phyloP scores from a whole-genome alignment of 2,888 invertebrate species.

The Latrodectus elegans region DNA sequence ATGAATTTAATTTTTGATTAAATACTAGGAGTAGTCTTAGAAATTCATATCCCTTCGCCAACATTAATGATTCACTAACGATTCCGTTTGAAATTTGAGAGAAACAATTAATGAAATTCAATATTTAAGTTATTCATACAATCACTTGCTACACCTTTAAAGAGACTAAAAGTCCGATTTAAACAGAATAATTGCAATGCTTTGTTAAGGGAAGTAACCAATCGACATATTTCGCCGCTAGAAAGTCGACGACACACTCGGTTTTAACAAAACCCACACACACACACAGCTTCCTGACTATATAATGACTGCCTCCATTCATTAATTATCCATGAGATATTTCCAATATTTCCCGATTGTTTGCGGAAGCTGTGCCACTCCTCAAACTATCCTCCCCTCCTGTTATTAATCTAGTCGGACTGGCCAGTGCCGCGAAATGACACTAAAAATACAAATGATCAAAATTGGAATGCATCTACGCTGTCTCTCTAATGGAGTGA shows the following conservation, averaged over 20 bases:
- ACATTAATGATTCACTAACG: neutral
- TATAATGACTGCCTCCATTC: constrained; percentile 5
- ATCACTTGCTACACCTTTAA: neutral
- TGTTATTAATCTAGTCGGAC: constrained; percentile 34
- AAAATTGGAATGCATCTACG: neutral
- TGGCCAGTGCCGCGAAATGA: constrained; percentile 9
- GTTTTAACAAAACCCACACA: neutral
- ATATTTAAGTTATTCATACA: constrained; percentile 2
- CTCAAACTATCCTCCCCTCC: neutral
- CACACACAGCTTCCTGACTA: neutral
- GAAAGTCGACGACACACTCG: neutral
- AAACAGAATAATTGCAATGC: neutral
- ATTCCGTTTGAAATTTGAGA: neutral
- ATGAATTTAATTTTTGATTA: too few species aligned
- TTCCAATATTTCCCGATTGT: constrained; percentile 22
- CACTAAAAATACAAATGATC: neutral
- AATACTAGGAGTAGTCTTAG: neutral
- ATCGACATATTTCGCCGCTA: neutral
- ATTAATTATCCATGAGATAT: constrained; percentile 36
- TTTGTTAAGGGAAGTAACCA: constrained; percentile 2
- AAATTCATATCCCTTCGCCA: neutral
- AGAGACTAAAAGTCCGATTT: neutral
- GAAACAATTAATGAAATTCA: neutral
- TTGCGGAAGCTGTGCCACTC: neutral
- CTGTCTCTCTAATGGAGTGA: too few species aligned